Conservation (phyloP, 2,888 invertebrate species). For the Odontomyia ornata region DNA sequence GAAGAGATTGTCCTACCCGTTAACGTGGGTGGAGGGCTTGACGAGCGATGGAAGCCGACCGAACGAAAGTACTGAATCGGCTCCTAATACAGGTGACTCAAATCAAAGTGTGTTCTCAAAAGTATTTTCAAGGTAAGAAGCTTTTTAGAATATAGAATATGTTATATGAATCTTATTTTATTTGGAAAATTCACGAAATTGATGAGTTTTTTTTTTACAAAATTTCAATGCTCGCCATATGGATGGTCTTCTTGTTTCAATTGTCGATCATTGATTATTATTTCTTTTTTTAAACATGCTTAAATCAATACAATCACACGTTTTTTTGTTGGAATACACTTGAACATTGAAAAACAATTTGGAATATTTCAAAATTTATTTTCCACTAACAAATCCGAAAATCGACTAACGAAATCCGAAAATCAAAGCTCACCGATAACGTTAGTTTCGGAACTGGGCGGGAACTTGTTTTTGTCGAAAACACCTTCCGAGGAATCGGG, state of each 20-base stretch:
- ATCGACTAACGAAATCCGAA: conserved; percentile 22
- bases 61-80: conserved; percentile 61
- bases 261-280: conserved; percentile 29
- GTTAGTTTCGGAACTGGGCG: conserved; percentile 93
- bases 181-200: conserved; percentile 21
- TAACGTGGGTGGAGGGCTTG: conserved; percentile 91
- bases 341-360: conserved; percentile 19
- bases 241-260: conserved; percentile 8
- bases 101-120: conserved; percentile 86
- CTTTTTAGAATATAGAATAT: background rate
- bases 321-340: background rate
- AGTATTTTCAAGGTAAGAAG: conserved; percentile 84
- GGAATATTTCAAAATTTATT: conserved; percentile 28
- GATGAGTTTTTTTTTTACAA: conserved; percentile 44
- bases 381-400: background rate
- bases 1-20: conserved; percentile 88
- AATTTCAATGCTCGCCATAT: conserved; percentile 45
- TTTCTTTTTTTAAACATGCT: conserved; percentile 16
- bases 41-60: conserved; percentile 75
- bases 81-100: conserved; percentile 66
- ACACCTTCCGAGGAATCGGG: conserved; percentile 90
- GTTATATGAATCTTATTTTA: too few relatives aligned
- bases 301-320: background rate
- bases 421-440: conserved; percentile 85
- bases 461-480: conserved; percentile 91